Conservation (phyloP, 1,140 invertebrate genomes). For the Nomia melanderi region DNA sequence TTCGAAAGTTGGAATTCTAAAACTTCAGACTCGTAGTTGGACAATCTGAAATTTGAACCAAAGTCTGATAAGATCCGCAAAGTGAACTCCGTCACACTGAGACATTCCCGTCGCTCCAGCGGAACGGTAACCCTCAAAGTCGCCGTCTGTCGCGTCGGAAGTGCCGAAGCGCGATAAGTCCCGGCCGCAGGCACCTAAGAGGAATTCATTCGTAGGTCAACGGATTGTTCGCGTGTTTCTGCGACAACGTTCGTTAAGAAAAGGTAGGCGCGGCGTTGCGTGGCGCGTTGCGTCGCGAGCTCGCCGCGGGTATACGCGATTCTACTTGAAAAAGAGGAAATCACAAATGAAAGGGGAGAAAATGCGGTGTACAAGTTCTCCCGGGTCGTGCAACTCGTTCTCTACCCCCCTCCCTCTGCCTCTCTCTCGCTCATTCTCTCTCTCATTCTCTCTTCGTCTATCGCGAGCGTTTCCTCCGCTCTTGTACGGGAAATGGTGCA, state of each 20-base stretch:
- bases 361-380: slow-evolving; percentile 46
- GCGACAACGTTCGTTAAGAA: slow-evolving; percentile 18
- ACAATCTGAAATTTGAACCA: no score
- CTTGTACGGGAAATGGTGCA: slow-evolving; percentile 51
- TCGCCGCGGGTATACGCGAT: slow-evolving; percentile 19
- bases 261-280: not conserved
- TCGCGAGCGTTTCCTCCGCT: not conserved
- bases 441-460: not conserved
- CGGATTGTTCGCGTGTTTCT: not conserved
- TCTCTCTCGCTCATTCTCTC: not conserved
- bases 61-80: no score
- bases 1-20: no score
- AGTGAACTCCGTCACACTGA: no score
- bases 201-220: slow-evolving; percentile 9
- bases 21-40: no score
- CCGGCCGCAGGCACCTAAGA: not conserved
- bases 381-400: slow-evolving; percentile 50
- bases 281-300: not conserved
- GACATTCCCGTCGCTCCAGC: no score
- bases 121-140: no score
- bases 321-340: slow-evolving; percentile 31
- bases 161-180: not conserved
- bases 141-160: not conserved
- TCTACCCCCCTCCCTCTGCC: not conserved
- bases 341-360: slow-evolving; percentile 48